Evolutionary conservation across 2,888 invertebrate species (phyloP).

Genomic region (Coenonympha glycerion): DNA sequence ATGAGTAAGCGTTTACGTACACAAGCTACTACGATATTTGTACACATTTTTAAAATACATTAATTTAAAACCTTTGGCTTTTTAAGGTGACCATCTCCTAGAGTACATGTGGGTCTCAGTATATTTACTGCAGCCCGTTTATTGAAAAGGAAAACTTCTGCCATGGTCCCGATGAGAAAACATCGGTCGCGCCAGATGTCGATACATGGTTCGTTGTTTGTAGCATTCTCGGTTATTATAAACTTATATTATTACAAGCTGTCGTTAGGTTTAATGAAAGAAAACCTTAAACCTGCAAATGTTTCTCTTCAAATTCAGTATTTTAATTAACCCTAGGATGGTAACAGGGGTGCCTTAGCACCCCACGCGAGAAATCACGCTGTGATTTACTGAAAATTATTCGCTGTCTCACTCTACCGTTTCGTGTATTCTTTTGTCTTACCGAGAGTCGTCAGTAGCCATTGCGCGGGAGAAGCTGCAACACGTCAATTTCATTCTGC

Average conservation of each 20-base stretch:
- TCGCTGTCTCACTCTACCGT: no score
- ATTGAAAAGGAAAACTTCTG: slow-evolving; percentile 20
- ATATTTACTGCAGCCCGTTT: slow-evolving; percentile 16
- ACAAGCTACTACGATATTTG: slow-evolving; percentile 62
- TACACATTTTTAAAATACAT: slow-evolving; percentile 66
- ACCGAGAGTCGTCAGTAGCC: no score
- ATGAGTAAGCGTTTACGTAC: slow-evolving; percentile 43
- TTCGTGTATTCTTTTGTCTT: no score
- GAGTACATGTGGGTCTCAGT: slow-evolving; percentile 15
- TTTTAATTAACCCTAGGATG: no score
- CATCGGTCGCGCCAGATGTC: slow-evolving; percentile 9
- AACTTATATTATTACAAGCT: neutral
- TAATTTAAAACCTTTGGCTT: slow-evolving; percentile 26
- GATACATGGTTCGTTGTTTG: neutral
- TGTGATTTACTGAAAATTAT: no score
- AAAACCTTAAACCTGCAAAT: no score
- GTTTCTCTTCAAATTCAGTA: no score
- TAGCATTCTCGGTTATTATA: neutral
- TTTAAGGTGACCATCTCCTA: neutral
- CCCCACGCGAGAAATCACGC: no score
- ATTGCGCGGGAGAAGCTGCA: no score
- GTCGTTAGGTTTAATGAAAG: no score
- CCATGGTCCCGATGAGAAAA: slow-evolving; percentile 14
- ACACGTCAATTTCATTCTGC: no score
- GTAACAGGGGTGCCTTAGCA: no score